Evolutionary conservation across 2,113 vertebrate genomes (phyloP).

Genomic region (Sebastes fasciatus): DNA sequence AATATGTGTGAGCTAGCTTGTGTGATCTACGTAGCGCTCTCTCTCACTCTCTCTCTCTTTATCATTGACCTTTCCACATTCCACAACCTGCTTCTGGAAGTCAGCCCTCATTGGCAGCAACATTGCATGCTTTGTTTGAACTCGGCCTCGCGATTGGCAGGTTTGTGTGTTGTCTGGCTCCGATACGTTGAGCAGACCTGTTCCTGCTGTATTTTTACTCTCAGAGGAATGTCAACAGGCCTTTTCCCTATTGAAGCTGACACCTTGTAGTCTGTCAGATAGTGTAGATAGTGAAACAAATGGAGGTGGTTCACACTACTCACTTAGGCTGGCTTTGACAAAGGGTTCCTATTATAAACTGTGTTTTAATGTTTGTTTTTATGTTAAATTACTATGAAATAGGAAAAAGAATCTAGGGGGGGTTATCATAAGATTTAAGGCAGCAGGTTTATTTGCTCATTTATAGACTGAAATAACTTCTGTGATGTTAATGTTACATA

Average conservation of each 20-base stretch:
- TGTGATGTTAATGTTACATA: neutral
- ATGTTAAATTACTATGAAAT: neutral
- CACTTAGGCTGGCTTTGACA: neutral
- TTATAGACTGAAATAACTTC: neutral
- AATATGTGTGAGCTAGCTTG: neutral
- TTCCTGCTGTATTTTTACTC: slow-evolving; percentile 59
- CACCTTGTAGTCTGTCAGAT: slow-evolving; percentile 28
- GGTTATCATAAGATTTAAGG: neutral
- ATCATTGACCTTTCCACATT: slow-evolving; percentile 79
- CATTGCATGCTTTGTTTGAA: slow-evolving; percentile 77
- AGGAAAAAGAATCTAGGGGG: neutral
- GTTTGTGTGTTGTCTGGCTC: slow-evolving; percentile 46
- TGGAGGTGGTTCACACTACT: neutral
- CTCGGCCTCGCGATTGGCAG: slow-evolving; percentile 58
- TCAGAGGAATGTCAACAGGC: slow-evolving; percentile 43
- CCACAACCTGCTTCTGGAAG: slow-evolving; percentile 69
- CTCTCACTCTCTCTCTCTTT: slow-evolving; percentile 26
- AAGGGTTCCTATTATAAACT: neutral
- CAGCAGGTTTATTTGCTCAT: neutral
- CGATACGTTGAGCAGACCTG: slow-evolving; percentile 46
- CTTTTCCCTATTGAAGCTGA: slow-evolving; percentile 21
- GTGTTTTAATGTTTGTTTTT: neutral
- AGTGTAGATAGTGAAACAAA: neutral
- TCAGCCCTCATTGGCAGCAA: slow-evolving; percentile 68
- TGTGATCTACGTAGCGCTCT: slow-evolving; percentile 12